phyloP scores from a whole-genome alignment of 2,888 invertebrate genomes.

The Eledone cirrhosa region DNA sequence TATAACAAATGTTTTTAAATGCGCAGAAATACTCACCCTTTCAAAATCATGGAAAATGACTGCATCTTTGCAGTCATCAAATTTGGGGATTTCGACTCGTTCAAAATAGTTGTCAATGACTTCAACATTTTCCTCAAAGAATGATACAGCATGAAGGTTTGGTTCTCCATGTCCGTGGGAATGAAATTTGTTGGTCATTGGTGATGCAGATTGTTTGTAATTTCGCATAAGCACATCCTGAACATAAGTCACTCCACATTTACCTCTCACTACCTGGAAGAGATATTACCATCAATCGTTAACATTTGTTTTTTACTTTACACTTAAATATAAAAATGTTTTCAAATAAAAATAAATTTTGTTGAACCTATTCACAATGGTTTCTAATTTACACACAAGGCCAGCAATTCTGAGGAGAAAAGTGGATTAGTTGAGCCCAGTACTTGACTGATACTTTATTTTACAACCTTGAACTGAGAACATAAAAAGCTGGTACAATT shows the following conservation, averaged over 20 bases:
- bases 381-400: no score
- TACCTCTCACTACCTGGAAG: conserved; percentile 71
- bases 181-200: neutral
- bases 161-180: neutral
- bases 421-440: no score
- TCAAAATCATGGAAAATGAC: conserved; percentile 93
- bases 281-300: conserved; percentile 8
- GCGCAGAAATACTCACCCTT: conserved; percentile 69
- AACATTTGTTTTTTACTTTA: neutral
- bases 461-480: no score
- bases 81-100: conserved; percentile 80
- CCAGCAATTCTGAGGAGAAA: no score
- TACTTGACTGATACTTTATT: no score
- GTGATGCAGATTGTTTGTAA: conserved; percentile 12
- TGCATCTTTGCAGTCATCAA: conserved; percentile 81
- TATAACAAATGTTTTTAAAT: no score
- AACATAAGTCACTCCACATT: conserved; percentile 76
- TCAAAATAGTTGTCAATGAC: conserved; percentile 75
- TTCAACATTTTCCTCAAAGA: conserved; percentile 78
- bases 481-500: no score
- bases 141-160: conserved; percentile 1
- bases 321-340: no score
- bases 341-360: no score
- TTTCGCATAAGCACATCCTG: conserved; percentile 44
- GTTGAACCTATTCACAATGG: no score